Evolutionary conservation across 2,113 vertebrate genomes (phyloP).

Genomic region (Ciconia boyciana): DNA sequence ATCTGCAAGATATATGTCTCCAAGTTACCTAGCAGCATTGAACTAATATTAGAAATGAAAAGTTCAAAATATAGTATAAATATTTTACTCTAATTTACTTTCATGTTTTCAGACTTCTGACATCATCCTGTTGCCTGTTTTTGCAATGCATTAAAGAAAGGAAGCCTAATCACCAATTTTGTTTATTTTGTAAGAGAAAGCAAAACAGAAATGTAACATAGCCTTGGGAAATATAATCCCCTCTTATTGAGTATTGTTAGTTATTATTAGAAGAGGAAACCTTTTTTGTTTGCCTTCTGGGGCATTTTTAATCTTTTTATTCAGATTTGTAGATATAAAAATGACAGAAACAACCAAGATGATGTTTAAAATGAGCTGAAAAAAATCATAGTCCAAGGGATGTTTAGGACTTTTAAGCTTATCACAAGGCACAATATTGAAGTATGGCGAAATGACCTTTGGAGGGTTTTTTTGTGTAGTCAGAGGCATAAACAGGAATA

Average conservation of each 20-base stretch:
- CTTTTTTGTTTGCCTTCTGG: neutral
- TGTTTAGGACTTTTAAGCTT: neutral
- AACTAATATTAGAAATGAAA: neutral
- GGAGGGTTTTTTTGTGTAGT: neutral
- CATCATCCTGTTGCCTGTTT: neutral
- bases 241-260: neutral
- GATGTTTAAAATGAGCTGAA: neutral
- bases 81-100: neutral
- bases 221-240: neutral
- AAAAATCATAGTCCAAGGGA: neutral
- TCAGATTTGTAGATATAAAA: neutral
- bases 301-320: neutral
- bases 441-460: neutral
- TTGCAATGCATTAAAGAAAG: neutral
- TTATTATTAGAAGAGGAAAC: neutral
- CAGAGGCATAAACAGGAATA: neutral
- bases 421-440: neutral
- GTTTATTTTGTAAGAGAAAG: neutral
- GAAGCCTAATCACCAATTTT: neutral
- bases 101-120: neutral
- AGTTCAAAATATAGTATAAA: neutral
- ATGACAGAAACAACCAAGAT: neutral
- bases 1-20: neutral
- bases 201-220: neutral
- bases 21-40: neutral